Base-by-base conservation (phyloP, 2,888 invertebrate species). In the Lasioglossum malachurum region DNA sequence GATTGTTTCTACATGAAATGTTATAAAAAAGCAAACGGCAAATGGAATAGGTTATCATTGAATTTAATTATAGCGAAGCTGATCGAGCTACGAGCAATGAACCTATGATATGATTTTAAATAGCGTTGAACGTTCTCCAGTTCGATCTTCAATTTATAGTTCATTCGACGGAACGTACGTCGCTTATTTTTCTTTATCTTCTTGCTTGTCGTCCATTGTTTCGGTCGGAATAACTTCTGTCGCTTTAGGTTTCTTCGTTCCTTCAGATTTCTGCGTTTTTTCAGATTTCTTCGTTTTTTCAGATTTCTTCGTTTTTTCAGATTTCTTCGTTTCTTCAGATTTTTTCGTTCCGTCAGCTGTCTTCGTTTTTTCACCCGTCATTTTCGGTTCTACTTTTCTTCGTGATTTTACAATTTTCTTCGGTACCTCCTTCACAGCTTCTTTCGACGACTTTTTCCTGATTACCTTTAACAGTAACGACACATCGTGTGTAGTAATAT, bases 381-480 rank as follows among this genome's bases (percentile, higher is more conserved):
- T 46, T 49, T 57, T 35, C 19, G 19, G n/a, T 27, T 49, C 49
- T 3, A 31, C 53, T 8, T 72, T 74, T 4, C 73, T 82, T 8
- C 23, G 78, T 31, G 57, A 19, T n/a, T 74, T 74, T 23, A 16
- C 57, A 4, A 14, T 46, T 44, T 53, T 46, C 44, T 49, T 69
- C 1, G 69, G 60, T 69, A 12, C 27, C 67, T 12, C 4, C 10
- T 27, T 49, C 23, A 27, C 57, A 16, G 16, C 1, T n/a, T 12
- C 23, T 69, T 41, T 44, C n/a, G 44, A 35, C 5, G 76, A 60
- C 71, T 86, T 82, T 14, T 31, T 76, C 69, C 38, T 76, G n/a
- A 87, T 79, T 23, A 82, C 4, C 86, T 86, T 31, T 19, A n/a
- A 69, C 38, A 67, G 14, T 12, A 74, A 57, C 38, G 31, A 1